phyloP scores from a whole-genome alignment of 2,797 vertebrate species.

The Girardinus metallicus region DNA sequence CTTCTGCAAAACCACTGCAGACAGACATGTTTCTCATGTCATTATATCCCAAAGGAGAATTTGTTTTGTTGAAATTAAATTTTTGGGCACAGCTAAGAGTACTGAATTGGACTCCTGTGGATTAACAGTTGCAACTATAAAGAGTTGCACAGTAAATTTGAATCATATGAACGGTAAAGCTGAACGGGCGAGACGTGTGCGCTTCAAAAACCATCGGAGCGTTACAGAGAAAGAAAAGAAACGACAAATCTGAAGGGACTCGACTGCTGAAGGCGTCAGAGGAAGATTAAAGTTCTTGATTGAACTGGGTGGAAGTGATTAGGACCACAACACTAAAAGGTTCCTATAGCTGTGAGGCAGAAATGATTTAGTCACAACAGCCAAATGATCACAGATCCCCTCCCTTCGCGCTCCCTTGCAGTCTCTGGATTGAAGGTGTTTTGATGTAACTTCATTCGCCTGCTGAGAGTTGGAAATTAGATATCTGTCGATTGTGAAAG shows the following conservation, averaged over 20 bases:
- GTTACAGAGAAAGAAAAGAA: background rate
- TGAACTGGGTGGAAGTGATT: background rate
- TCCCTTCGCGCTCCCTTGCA: background rate
- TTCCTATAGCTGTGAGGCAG: background rate
- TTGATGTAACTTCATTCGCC: conserved; percentile 31
- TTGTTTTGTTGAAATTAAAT: background rate
- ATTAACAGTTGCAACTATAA: background rate
- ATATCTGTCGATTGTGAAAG: conserved; percentile 64
- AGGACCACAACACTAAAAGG: background rate
- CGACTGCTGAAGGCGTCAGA: background rate
- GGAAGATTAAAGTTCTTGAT: background rate
- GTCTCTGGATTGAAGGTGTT: conserved; percentile 28
- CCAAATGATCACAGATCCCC: conserved; percentile 1
- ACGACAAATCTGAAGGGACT: background rate
- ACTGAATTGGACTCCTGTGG: background rate
- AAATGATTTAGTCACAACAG: background rate
- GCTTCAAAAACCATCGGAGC: background rate
- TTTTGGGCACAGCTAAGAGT: background rate
- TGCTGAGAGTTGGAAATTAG: conserved; percentile 37
- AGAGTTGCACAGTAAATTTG: background rate
- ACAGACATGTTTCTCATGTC: background rate
- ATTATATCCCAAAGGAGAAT: background rate
- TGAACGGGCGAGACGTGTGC: too few species aligned
- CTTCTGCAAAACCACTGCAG: background rate
- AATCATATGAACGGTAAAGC: background rate